Conservation (phyloP, 2,113 vertebrate species). For the Zosterops japonicus region DNA sequence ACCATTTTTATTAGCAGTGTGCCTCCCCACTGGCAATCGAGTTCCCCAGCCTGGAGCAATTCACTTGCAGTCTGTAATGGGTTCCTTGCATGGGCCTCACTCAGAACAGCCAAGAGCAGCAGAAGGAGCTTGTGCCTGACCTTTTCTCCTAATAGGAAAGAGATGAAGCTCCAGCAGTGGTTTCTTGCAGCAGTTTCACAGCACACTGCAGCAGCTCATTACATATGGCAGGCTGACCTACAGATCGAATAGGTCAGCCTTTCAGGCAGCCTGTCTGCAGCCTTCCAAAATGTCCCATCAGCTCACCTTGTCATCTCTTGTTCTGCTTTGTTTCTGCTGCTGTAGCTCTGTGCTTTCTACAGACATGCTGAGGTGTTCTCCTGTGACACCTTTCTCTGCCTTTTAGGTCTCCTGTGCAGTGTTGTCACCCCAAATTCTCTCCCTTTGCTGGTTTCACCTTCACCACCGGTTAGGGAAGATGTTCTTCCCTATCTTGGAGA, state of each 20-base stretch:
- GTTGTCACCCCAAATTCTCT: background rate
- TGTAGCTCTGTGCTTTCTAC: background rate
- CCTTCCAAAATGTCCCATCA: slow-evolving; percentile 30
- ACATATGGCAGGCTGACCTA: slow-evolving; percentile 61
- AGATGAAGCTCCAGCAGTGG: slow-evolving; percentile 39
- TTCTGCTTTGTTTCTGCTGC: background rate
- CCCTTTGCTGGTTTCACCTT: background rate
- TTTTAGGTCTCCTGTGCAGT: background rate
- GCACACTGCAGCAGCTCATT: slow-evolving; percentile 26
- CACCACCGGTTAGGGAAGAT: background rate
- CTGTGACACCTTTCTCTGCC: background rate
- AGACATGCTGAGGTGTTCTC: background rate
- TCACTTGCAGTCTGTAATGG: slow-evolving; percentile 19
- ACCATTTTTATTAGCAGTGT: slow-evolving; percentile 20
- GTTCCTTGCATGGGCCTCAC: slow-evolving; percentile 35
- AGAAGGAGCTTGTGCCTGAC: slow-evolving; percentile 48
- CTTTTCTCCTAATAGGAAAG: slow-evolving; percentile 58
- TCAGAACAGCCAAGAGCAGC: slow-evolving; percentile 44
- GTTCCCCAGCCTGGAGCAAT: background rate
- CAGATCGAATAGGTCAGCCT: slow-evolving; percentile 22
- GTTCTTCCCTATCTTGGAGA: background rate
- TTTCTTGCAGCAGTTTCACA: slow-evolving; percentile 46
- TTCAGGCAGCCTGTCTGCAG: slow-evolving; percentile 31
- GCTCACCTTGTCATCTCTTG: background rate
- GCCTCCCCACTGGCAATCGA: slow-evolving; percentile 4